These are phyloP conservation scores for Heliothis subflexa DNA, from an alignment of 1,140 invertebrate species.

Conservation along the genomic window DNA sequence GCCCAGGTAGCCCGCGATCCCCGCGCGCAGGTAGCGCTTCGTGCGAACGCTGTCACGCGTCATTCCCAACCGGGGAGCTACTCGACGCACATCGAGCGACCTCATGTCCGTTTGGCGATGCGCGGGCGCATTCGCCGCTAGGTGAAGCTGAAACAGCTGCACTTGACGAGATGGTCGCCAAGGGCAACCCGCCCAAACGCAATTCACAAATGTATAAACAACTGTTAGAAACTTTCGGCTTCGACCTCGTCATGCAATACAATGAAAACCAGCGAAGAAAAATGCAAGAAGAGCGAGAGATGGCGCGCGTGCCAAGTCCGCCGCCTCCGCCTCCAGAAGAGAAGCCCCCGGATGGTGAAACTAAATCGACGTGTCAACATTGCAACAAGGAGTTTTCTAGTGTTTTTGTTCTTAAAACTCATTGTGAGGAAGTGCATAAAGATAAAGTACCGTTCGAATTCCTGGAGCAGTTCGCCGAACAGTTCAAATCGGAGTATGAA, in stretches of 20 bases:
- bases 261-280: slow-evolving; percentile 95
- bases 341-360: slow-evolving; percentile 87
- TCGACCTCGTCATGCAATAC: slow-evolving; percentile 98
- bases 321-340: slow-evolving; percentile 87
- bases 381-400: slow-evolving; percentile 98
- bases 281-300: slow-evolving; percentile 83
- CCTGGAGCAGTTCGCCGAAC: slow-evolving; percentile 96
- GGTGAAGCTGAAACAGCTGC: slow-evolving; percentile 83
- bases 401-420: slow-evolving; percentile 97
- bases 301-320: slow-evolving; percentile 86
- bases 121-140: slow-evolving; percentile 86
- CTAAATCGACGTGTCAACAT: slow-evolving; percentile 94
- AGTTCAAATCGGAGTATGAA: slow-evolving; percentile 95
- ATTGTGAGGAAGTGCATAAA: slow-evolving; percentile 97
- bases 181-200: slow-evolving; percentile 87
- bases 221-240: slow-evolving; percentile 96
- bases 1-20: slow-evolving; percentile 86
- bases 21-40: slow-evolving; percentile 85
- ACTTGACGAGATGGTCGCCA: slow-evolving; percentile 84
- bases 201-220: slow-evolving; percentile 96
- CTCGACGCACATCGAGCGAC: slow-evolving; percentile 93
- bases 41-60: slow-evolving; percentile 92
- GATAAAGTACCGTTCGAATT: slow-evolving; percentile 95
- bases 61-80: slow-evolving; percentile 93
- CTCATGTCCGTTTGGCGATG: slow-evolving; percentile 92